phyloP scores from a whole-genome alignment of 2,797 vertebrate genomes.

The Scleropages formosus region DNA sequence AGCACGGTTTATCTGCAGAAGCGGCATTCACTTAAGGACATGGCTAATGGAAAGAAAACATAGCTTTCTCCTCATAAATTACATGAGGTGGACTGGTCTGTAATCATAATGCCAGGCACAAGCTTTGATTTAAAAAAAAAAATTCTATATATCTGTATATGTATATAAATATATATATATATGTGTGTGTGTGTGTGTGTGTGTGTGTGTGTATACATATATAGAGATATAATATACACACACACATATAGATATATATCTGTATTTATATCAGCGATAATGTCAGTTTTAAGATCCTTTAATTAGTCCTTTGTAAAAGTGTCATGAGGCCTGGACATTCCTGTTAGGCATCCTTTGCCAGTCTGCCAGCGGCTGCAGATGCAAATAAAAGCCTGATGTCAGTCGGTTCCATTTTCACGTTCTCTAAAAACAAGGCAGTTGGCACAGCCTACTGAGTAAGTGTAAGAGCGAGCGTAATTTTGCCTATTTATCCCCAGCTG shows the following conservation, averaged over 20 bases:
- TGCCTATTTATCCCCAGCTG: constrained; percentile 6
- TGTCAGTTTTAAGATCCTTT: constrained; percentile 7
- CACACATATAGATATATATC: too few species aligned
- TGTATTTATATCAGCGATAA: constrained; percentile 1
- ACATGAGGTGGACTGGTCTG: neutral
- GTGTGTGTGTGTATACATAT: too few species aligned
- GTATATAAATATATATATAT: too few species aligned
- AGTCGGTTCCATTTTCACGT: neutral
- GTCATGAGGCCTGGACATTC: neutral
- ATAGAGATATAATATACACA: too few species aligned
- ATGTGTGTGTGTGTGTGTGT: too few species aligned
- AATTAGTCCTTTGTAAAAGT: constrained; percentile 17
- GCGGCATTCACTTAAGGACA: neutral
- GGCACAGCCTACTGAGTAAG: neutral
- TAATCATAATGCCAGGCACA: neutral
- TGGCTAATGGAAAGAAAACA: neutral
- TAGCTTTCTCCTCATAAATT: neutral
- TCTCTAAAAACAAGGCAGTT: neutral
- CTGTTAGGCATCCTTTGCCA: neutral
- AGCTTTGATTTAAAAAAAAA: neutral
- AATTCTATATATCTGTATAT: too few species aligned
- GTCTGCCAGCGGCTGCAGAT: neutral
- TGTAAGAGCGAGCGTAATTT: constrained; percentile 9
- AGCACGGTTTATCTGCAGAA: neutral
- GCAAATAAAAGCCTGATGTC: neutral